Base-by-base conservation (phyloP, 92 coral and sea anemone genomes). In the Epizoanthus rinbou region DNA sequence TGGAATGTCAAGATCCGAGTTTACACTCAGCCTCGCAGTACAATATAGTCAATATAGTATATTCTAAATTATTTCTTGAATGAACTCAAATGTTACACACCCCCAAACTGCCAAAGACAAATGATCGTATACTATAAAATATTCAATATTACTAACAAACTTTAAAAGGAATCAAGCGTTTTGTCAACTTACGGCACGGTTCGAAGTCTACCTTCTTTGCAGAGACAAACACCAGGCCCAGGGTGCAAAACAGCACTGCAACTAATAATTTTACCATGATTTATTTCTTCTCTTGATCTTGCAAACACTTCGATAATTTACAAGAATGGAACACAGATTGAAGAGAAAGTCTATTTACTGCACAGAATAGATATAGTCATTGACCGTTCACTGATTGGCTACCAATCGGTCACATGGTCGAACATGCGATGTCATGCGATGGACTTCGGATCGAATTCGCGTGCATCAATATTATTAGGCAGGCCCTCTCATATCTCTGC, bases 151-250 rank as follows among this genome's bases (percentile, higher is more conserved):
- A 10, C 52, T 0, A 45, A 9, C 14, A 47, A 47, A 47, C 8
- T 8, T 47, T 47, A 47, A 43, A 74, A 50, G 64, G 57, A 16
- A 50, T 25, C 11, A 45, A 74, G 2, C 0, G 19, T 10, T 74
- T 74, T 41, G 13, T 43, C n/a, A 64, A 83, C 88, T 88, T 76
- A 91, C 94, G 22, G 43, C 94, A 91, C 24, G 82, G 74, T 0
- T 39, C 63, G 28, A 80, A 88, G 0, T 54, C 9, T 39, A 91
- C 89, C 22, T 74, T 74, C 62, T 70, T 72, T 39, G 89, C 59
- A n/a, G 86, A 50, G 63, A 54, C 85, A 22, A 80, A 62, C n/a
- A 11, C 78, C 53, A 88, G 35, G 22, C 6, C 78, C 53, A 88
- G 35, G 22, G 33, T 35, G 69, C 85, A 85, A 3, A 76, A 56